Base-by-base conservation (phyloP, 1,140 invertebrate genomes). In the Drosophila erecta region DNA sequence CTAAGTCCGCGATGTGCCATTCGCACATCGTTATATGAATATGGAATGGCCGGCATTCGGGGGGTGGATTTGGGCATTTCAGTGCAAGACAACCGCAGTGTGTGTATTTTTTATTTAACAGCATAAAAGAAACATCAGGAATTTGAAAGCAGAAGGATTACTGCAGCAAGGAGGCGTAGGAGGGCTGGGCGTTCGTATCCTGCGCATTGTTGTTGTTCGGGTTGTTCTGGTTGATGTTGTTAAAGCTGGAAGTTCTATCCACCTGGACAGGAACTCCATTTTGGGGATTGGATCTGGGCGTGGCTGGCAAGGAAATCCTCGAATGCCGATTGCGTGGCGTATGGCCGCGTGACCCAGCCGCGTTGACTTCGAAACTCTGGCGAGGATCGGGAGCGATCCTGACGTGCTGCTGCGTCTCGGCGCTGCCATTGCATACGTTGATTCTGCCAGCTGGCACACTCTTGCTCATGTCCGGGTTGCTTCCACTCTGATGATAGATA, bases 1-100 rank as follows among this genome's bases (percentile, higher is more conserved):
- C 49, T 79, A 76, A 84, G 64, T 64, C 75, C 56, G 57, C 72
- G 81, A 80, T 85, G 76, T 80, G 61, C 83, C 79, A 85, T 85
- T 84, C 79, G 70, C 81, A 76, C 81, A 85, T 80, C 72, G 81
- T 80, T 85, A 79, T 76, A 83, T 85, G 81, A 84, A 84, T 84
- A 76, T 84, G 59, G 76, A 83, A 78, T 74, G 57, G 43, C 44
- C 53, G 27, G 15, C 35, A 14, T 4, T 22, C 22, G 46, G 10
- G 11, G 15, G 27, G 6, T 7, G 14, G 10, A 3, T 11, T 17
- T 33, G 10, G 20, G 3, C 27, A 7, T 7, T 30, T 30, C 30
- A n/a, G 2, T 40, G 14, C 8, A 15, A 15, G 14, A 41, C 8
- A 30, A 30, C 7, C 30, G 30, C 30, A 30, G 30, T 33, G 57